These are phyloP conservation scores for Gobius niger DNA, from an alignment of 2,113 vertebrate species.

Conservation along the genomic window DNA sequence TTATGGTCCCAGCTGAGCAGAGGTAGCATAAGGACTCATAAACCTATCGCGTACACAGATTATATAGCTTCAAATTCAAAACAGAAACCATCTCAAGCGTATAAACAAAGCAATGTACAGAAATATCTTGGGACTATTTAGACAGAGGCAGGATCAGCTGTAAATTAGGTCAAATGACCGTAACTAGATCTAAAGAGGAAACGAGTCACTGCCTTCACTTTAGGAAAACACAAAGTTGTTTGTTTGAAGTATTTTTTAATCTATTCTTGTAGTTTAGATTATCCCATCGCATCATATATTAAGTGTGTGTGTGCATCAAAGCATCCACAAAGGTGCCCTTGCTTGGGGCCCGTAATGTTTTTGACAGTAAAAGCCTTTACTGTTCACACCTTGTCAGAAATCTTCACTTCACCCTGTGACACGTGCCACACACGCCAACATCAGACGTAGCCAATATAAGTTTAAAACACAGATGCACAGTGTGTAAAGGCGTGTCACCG, in stretches of 20 bases:
- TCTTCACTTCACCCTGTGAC: slow-evolving; percentile 39
- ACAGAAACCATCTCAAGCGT: not conserved
- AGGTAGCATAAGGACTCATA: not conserved
- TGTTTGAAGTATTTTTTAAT: not conserved
- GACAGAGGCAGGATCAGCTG: not conserved
- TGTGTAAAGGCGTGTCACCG: slow-evolving; percentile 36
- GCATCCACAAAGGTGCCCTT: slow-evolving; percentile 63
- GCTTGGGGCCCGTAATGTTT: slow-evolving; percentile 39
- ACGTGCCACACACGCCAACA: slow-evolving; percentile 3
- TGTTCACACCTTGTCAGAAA: slow-evolving; percentile 72
- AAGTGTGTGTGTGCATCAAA: slow-evolving; percentile 7
- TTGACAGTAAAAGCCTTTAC: slow-evolving; percentile 62
- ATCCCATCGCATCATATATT: not conserved
- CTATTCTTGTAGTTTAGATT: not conserved
- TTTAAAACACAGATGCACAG: slow-evolving; percentile 11
- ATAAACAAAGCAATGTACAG: not conserved
- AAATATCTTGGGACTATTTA: not conserved
- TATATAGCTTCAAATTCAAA: not conserved
- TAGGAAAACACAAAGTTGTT: not conserved
- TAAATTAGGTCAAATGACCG: not conserved
- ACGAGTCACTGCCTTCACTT: not conserved
- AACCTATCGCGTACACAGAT: not conserved
- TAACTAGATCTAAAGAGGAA: not conserved
- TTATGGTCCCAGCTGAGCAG: not conserved
- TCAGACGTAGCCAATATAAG: slow-evolving; percentile 4